Evolutionary conservation across 2,888 invertebrate genomes (phyloP), one percentile per base, ranked within the genome.

Genomic region (Octonoba sinensis): DNA sequence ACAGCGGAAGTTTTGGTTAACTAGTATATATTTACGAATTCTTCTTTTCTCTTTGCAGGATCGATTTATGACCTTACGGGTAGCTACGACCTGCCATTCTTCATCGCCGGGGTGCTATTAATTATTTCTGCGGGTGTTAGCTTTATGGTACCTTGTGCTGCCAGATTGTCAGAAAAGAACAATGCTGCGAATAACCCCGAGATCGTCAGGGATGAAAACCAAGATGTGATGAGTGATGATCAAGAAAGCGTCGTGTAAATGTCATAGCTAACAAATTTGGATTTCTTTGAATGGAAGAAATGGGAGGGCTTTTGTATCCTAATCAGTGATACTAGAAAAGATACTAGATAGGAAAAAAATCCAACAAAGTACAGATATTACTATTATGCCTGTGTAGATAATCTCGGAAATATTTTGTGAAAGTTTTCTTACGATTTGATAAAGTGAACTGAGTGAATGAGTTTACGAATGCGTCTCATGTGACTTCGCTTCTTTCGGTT

Each of bases 21-120:
- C n/a, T n/a, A n/a, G n/a, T n/a, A n/a, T n/a, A n/a, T n/a, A n/a
- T n/a, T n/a, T n/a, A n/a, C n/a, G n/a, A n/a, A n/a, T 36, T 36
- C 36, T 36, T 11, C 11, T 11, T 36, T 94, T 1, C 94, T 94
- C 0, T 88, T 94, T 85, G 93, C 95, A 86, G 98, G 98, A 84
- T 93, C 94, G 27, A 93, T 99, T 44, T 97, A 94, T 88, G 97
- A 98, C 89, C 91, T 93, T 1, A 97, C 97, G 0, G 88, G 92
- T 84, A 93, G 93, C 84, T 99, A 96, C 88, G 93, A 93, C 87
- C 92, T 95, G 51, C 94, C 97, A 16, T 99, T 99, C 90, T 96
- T 93, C 87, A 94, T 97, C 91, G 97, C 97, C 3, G 96, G 96
- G 6, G 93, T 91, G 0, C 93, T 97, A 89, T 95, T 99, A 89